Base-by-base conservation (phyloP, 2,113 vertebrate genomes). In the Larimichthys crocea region DNA sequence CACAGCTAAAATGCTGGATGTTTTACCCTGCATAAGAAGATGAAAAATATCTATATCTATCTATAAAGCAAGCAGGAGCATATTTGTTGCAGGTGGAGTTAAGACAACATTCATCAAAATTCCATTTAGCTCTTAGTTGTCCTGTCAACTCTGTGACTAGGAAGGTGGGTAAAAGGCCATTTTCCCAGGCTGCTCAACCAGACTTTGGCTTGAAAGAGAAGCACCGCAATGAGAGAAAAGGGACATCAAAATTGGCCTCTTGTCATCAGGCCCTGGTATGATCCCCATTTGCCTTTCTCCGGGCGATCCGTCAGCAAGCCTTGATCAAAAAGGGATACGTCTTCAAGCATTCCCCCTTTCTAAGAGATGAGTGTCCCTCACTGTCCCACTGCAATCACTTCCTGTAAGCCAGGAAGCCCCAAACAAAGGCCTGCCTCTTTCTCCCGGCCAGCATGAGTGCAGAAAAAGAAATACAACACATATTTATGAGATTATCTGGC, bases 321-420 rank as follows among this genome's bases (percentile, higher is more conserved):
- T 79, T 94, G 94, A 95, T 94, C 92, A 95, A 95, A 95, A 93
- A 91, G 89, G 91, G 90, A 94, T 93, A 92, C 83, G 86, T 93
- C 93, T 93, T 80, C 82, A 61, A 85, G 84, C 92, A 93, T 91
- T 90, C 89, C 86, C 87, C 87, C 83, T 68, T 46, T 86, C 91
- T 87, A 65, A 83, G 88, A 91, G 93, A 95, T 93, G 94, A 94
- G 93, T 93, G 93, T 95, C 93, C 90, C 93, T 92, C 88, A 85
- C 93, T 93, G 94, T 95, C 93, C 89, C 80, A 19, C 84, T 88
- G 87, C 92, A 92, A 91, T 89, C 92, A 92, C 92, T 94, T 96
- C 94, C 94, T 95, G 91, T 92, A 84, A 85, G 86, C 87, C 88
- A 89, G 88, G 91, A 92, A 89, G 74, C 82, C 66, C 75, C 69